A percentile compares a stretch with the other conserved stretches of the same genome.
Evolutionary conservation across 2,113 vertebrate species (phyloP).

Genomic region (Ictalurus punctatus): DNA sequence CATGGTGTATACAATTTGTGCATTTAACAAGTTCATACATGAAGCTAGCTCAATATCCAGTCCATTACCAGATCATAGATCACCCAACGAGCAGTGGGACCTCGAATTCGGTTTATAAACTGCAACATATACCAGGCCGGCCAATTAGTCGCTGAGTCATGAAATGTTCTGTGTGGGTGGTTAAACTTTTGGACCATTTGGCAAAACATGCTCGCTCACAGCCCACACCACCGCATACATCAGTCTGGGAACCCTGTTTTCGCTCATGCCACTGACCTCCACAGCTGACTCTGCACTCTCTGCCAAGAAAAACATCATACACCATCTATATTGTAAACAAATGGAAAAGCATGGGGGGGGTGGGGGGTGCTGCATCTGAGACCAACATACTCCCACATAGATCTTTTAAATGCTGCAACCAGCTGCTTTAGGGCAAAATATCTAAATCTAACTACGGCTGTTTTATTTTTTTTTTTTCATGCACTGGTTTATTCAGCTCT

Average conservation of each 20-base stretch:
- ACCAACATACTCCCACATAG: conserved; percentile 29
- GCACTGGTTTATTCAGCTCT: neutral
- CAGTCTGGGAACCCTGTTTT: conserved; percentile 13
- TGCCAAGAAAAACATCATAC: conserved; percentile 11
- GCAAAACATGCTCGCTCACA: conserved; percentile 23
- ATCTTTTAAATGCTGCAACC: conserved; percentile 14
- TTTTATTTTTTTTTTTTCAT: neutral
- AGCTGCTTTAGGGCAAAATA: conserved; percentile 20
- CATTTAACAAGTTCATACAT: neutral
- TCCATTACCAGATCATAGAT: neutral
- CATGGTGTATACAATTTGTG: neutral
- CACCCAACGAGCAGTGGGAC: neutral
- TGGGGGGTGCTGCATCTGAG: conserved; percentile 11
- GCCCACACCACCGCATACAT: conserved; percentile 20
- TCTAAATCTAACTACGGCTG: conserved; percentile 9
- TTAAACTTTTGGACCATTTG: conserved; percentile 28
- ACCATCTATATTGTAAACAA: conserved; percentile 31
- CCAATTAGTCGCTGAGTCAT: neutral
- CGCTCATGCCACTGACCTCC: neutral
- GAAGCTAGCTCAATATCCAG: neutral
- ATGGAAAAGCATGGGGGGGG: neutral
- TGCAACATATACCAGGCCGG: neutral
- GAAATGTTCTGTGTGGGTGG: neutral
- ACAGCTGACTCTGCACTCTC: conserved; percentile 22
- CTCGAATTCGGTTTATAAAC: neutral